Base-by-base conservation (phyloP, 2,113 vertebrate genomes). In the Galemys pyrenaicus region DNA sequence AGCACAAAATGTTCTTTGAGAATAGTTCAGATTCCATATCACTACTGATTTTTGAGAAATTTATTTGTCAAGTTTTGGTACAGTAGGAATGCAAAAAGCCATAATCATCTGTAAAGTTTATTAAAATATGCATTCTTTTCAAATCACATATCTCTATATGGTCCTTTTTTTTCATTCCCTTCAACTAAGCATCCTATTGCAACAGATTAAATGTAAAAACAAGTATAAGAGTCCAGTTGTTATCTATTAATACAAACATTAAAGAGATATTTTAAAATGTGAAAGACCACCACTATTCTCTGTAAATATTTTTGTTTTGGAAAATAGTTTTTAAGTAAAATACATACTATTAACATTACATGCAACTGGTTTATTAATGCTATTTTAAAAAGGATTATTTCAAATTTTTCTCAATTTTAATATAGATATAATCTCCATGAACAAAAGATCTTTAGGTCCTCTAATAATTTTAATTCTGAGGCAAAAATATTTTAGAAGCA, bases 191-290 rank as follows among this genome's bases (percentile, higher is more conserved):
- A 71, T 88, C 17, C 51, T 54, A 75, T 35, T n/a, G 9, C 10
- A 87, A 83, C 4, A 70, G 32, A 46, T 5, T 62, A 24, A 91
- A 84, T 81, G 24, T 17, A 87, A 44, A 92, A 79, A 32, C 81
- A 95, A 92, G 28, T 67, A 16, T 24, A 0, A 64, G 15, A 92
- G 17, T 32, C 35, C 11, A 78, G 7, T 17, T 41, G 6, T 58
- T 39, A 77, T 95, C 46, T 44, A 82, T 79, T 90, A 87, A 87
- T 41, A 6, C 51, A 65, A 87, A 64, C 17, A 77, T 75, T 67
- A 94, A 84, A 94, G 20, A 70, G 10, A 87, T 32, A 46, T 22
- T 89, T 74, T 62, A 20, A 95, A 67, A 44, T 78, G 15, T 35
- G 74, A 73, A 62, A 56, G 13, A 88, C 73, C 2, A 77, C 2